Percentiles rank a stretch among this genome's conserved stretches.
Conservation (phyloP, 2,888 invertebrate species). For the Calliopum simillimum region DNA sequence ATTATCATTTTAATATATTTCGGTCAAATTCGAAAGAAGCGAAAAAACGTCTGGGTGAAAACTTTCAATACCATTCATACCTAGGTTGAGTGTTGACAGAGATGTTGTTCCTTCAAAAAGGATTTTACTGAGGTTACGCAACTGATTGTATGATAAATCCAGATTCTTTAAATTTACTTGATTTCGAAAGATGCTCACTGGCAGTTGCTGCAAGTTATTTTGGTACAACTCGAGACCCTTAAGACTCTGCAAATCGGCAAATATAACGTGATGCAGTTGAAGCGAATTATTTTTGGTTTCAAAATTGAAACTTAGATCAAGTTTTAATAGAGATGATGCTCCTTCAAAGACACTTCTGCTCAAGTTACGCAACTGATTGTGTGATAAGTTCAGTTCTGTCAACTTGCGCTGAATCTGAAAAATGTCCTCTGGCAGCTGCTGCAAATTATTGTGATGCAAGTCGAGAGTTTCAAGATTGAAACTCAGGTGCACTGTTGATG, state of each 20-base stretch:
- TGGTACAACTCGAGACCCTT: no score
- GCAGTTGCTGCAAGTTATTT: no score
- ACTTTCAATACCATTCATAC: conserved; percentile 74
- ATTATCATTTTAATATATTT: conserved; percentile 77
- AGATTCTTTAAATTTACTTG: no score
- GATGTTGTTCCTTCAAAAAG: conserved; percentile 74
- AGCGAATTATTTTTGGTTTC: no score
- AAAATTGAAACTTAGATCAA: no score
- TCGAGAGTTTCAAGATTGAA: conserved; percentile 76
- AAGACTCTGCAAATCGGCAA: no score
- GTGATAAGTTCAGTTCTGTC: conserved; percentile 75
- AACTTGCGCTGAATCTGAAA: conserved; percentile 74
- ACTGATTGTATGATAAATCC: no score
- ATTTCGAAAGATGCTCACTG: no score
- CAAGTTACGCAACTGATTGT: conserved; percentile 75
- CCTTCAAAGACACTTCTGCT: conserved; percentile 75
- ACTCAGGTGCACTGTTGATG: no score
- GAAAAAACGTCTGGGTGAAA: conserved; percentile 74
- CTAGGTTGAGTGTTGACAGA: conserved; percentile 76
- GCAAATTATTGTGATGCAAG: conserved; percentile 76
- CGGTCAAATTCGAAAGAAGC: conserved; percentile 72
- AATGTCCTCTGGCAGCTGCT: conserved; percentile 71
- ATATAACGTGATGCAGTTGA: no score
- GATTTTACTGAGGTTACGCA: conserved; percentile 74
- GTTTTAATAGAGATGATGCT: no score